Evolutionary conservation across 2,797 vertebrate genomes (phyloP), one percentile per base, ranked within the genome.

Genomic region (Hirundo rustica): DNA sequence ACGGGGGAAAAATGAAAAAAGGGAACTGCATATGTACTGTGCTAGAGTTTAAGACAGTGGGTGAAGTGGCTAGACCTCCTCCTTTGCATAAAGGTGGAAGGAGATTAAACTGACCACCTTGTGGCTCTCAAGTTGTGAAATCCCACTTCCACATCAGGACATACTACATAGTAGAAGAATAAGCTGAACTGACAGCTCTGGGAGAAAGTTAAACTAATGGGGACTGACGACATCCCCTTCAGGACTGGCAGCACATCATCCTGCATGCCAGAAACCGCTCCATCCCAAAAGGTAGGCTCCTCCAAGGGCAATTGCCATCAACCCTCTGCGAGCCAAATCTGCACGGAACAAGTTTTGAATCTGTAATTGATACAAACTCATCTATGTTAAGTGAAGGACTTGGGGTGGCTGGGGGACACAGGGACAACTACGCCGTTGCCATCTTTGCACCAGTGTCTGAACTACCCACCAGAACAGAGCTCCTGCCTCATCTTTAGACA

Each of bases 371-470:
- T 11, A 34, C 0, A 0, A 83, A 66, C 15, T 44, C 19, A n/a
- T 44, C 50, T 13, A 1, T 65, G 50, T 50, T 36, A 70, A 65
- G 50, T 34, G 16, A 15, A 68, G 45, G 30, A 77, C 32, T 2
- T 7, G 7, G 6, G 8, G 6, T 9, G 22, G 19, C 9, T 65
- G 34, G 34, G 12, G 3, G 36, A 48, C 48, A 54, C 7, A 27
- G 38, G 5, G 9, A 92, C 36, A 81, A 20, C 23, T 9, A 5
- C 0, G 0, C 16, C 26, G 38, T 9, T 85, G 67, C 22, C 54
- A 51, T 16, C 36, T 83, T 34, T 38, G 36, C 48, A 51, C 9
- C 7, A 2, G 12, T 3, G 13, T 62, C 70, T 81, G 62, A 88
- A 12, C n/a, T 27, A 40, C 27, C 44, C n/a, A 64, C 27, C 54